phyloP scores from a whole-genome alignment of 1,140 invertebrate species.

The Zelostemma sp. region DNA sequence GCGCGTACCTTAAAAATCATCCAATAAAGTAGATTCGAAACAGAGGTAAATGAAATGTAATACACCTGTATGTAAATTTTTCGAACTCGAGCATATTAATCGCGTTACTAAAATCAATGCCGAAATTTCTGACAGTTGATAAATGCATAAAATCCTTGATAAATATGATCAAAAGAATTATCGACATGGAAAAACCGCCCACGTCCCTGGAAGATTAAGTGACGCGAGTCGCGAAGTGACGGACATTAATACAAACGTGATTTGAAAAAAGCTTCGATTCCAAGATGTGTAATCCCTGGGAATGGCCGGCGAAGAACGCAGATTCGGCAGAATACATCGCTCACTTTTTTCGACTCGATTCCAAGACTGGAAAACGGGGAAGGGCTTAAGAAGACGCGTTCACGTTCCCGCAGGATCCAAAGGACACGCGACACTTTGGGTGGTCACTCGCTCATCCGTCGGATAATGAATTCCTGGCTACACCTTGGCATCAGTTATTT shows the following conservation, averaged over 20 bases:
- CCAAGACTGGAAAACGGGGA: no score
- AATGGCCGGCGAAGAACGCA: no score
- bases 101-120: no score
- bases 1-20: no score
- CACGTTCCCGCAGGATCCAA: conserved; percentile 41
- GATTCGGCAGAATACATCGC: conserved; percentile 10
- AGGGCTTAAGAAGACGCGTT: no score
- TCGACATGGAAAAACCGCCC: not conserved
- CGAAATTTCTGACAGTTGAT: no score
- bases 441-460: conserved; percentile 57
- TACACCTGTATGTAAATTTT: no score
- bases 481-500: conserved; percentile 67
- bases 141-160: no score
- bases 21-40: no score
- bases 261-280: conserved; percentile 38
- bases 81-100: no score
- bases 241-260: conserved; percentile 46
- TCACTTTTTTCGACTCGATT: not conserved
- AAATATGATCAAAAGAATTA: no score
- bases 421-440: conserved; percentile 65
- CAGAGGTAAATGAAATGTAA: no score
- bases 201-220: not conserved
- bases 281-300: conserved; percentile 30
- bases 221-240: conserved; percentile 29
- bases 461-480: conserved; percentile 62